Base-by-base conservation (phyloP, 1,140 invertebrate species). In the Cotesia chilonis region DNA sequence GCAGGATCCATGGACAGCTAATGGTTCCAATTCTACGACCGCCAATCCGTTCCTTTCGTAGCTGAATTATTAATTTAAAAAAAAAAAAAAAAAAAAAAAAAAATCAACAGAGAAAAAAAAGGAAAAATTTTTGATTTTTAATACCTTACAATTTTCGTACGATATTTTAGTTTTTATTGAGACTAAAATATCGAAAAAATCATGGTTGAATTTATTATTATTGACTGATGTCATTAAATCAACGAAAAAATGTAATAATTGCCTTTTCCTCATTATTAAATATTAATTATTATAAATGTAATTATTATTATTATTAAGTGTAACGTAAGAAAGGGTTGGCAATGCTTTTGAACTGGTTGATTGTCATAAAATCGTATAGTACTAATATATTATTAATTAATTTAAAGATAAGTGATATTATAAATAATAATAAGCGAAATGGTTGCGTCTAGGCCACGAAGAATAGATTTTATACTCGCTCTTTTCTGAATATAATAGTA, bases 11-110 rank as follows among this genome's bases (percentile, higher is more conserved):
- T 87, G 85, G 85, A 80, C 79, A 68, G 79, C 79, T 73, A 84
- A 81, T 73, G 77, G 55, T 12, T 35, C 64, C 51, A 57, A 80
- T 55, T 80, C 77, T 59, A 76, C 81, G 73, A 79, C 84, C 71
- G 84, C 84, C 35, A 87, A 87, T 84, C 86, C 86, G 76, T 87
- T 87, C 74, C 82, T 87, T 60, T 87, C 85, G 84, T 87, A 87
- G 84, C 85, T 75, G 72, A 75, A 75, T 74, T 51, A 67, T 12
- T 35, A 9, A 72, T 41, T 14, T 14, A 66, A 10, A 2, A 54
- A 70, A 36, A 36, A 35, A 38, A 36, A 68, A 68, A 12, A 41
- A 68, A 35, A 37, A 12, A 61, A 61, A 36, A 9, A 41, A 41
- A 41, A 7, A 47, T 9, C 0, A 47, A 10, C 0, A 47, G 41